A percentile compares a stretch with the other conserved stretches of the same genome.
Evolutionary conservation across 2,113 vertebrate genomes (phyloP).

Genomic region (Carassius auratus): DNA sequence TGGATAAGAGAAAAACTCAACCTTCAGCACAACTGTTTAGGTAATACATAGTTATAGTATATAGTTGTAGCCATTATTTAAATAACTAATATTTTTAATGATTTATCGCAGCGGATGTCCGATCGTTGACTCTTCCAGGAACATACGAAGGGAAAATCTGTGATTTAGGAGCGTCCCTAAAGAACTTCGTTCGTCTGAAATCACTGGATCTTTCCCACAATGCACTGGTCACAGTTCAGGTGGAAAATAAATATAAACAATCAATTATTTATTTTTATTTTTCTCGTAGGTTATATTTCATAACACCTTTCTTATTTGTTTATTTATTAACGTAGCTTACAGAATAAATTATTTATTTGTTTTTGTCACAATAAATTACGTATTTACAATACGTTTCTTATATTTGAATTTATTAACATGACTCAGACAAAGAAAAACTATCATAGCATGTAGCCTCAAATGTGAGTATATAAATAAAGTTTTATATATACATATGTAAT

Average conservation of each 20-base stretch:
- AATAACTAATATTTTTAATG: not conserved
- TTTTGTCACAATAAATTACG: too few relatives aligned
- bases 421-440: too few relatives aligned
- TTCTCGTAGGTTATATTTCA: too few relatives aligned
- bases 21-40: slow-evolving; percentile 72
- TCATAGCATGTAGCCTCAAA: too few relatives aligned
- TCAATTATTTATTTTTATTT: too few relatives aligned
- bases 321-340: not conserved
- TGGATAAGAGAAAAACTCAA: slow-evolving; percentile 74
- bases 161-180: slow-evolving; percentile 75
- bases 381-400: too few relatives aligned
- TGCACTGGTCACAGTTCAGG: slow-evolving; percentile 76
- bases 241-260: slow-evolving; percentile 45
- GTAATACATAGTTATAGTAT: slow-evolving; percentile 65
- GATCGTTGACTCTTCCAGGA: slow-evolving; percentile 79
- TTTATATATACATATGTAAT: too few relatives aligned
- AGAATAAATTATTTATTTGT: too few relatives aligned
- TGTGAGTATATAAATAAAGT: too few relatives aligned
- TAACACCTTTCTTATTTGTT: not conserved
- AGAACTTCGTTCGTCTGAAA: slow-evolving; percentile 76
- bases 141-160: slow-evolving; percentile 80
- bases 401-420: too few relatives aligned
- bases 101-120: slow-evolving; percentile 73
- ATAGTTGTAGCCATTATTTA: not conserved
- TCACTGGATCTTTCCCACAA: slow-evolving; percentile 81